A percentile compares a stretch with the other conserved stretches of the same genome.
These are phyloP conservation scores for Eleginops maclovinus DNA, from an alignment of 2,113 vertebrate genomes.

Conservation along the genomic window DNA sequence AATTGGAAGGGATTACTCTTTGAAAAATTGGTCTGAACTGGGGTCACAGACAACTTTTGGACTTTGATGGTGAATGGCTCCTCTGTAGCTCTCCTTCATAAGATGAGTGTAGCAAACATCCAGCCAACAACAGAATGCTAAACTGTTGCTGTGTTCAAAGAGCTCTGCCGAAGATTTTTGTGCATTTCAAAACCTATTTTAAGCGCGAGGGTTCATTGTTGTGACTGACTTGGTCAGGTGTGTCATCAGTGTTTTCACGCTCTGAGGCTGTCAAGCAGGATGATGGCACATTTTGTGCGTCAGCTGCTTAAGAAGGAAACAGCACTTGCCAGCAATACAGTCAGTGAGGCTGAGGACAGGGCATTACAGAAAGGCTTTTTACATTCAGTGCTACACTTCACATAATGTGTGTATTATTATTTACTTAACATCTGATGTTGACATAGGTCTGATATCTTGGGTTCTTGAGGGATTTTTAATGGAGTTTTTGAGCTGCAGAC, in stretches of 20 bases:
- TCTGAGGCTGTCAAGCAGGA: slow-evolving; percentile 37
- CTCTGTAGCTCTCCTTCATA: slow-evolving; percentile 39
- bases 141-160: too few species aligned
- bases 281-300: slow-evolving; percentile 52
- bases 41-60: slow-evolving; percentile 57
- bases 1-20: slow-evolving; percentile 75
- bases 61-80: slow-evolving; percentile 26
- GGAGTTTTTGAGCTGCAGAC: neutral
- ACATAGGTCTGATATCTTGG: neutral
- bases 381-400: neutral
- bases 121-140: neutral
- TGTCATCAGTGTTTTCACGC: slow-evolving; percentile 45
- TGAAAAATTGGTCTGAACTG: slow-evolving; percentile 23
- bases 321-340: slow-evolving; percentile 15
- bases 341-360: slow-evolving; percentile 14
- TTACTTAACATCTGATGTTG: neutral
- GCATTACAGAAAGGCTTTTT: slow-evolving; percentile 8
- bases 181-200: slow-evolving; percentile 30
- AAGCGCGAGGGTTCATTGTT: slow-evolving; percentile 14
- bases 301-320: slow-evolving; percentile 63
- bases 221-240: slow-evolving; percentile 49
- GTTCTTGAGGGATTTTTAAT: neutral
- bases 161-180: neutral
- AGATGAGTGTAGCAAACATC: slow-evolving; percentile 40
- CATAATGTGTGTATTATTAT: too few species aligned